Evolutionary conservation across 1,140 invertebrate genomes (phyloP), one percentile per base, ranked within the genome.

Genomic region (Grapholita molesta): DNA sequence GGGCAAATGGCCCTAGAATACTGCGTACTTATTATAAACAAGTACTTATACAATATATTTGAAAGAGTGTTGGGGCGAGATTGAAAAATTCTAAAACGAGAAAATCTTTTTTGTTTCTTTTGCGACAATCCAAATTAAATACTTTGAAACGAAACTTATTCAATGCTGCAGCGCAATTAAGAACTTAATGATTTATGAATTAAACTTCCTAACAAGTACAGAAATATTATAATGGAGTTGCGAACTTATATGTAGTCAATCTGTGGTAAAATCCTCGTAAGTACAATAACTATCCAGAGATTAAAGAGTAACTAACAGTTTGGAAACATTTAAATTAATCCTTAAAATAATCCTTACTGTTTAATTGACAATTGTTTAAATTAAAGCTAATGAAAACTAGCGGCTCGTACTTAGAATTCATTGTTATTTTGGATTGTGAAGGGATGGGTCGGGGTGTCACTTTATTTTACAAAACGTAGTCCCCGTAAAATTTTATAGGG

Each of bases 1-100:
- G 85, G 83, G 81, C 85, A 88, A 91, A 91, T 87, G 87, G 84
- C 79, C 80, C 80, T 83, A 88, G 80, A 90, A 89, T 88, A 86
- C 81, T 82, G 79, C 82, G 79, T 80, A 84, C 86, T 89, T 90
- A 87, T 90, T 89, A 87, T 86, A 89, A 89, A 89, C 85, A 89
- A 89, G 83, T 78, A 85, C 77, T 78, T 77, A 79, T 76, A 82
- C 69, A 82, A 74, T 79, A 85, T 85, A 81, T 83, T 86, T 85
- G 72, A 79, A 81, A 80, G 78, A 69, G 67, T 71, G 69, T 71
- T 73, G 48, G 55, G 65, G 52, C 68, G 66, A 74, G 76, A 77
- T 80, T 82, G 75, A 80, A 76, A 79, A 77, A 72, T 55, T 64
- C 4, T 67, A 11, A 25, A 28, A 4, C 5, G 21, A 21, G 42